Conservation (phyloP, 1,140 invertebrate species). For the Hyles vespertilio region DNA sequence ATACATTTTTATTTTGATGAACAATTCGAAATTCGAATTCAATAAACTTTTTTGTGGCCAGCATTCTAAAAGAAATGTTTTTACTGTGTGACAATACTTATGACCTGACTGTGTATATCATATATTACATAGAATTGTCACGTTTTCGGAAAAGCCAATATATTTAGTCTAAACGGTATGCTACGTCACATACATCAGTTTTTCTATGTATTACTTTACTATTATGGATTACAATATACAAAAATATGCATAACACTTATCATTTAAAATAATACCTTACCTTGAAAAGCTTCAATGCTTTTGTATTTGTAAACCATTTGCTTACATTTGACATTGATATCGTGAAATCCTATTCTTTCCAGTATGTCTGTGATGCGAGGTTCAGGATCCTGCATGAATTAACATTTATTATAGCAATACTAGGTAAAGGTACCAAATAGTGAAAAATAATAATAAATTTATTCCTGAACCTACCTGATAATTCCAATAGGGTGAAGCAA, state of each 20-base stretch:
- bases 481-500: neutral
- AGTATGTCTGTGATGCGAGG: slow-evolving; percentile 11
- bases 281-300: slow-evolving; percentile 10
- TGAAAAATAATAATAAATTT: neutral
- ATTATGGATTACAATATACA: neutral
- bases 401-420: neutral
- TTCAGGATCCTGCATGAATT: slow-evolving; percentile 12
- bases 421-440: neutral
- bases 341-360: slow-evolving; percentile 15
- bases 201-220: no score
- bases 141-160: no score
- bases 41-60: no score
- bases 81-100: no score
- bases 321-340: slow-evolving; percentile 15
- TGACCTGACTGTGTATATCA: no score
- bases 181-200: neutral
- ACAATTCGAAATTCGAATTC: no score
- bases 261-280: slow-evolving; percentile 10
- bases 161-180: no score
- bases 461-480: neutral
- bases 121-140: no score
- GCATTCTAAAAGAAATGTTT: no score
- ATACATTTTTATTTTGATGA: no score
- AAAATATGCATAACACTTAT: no score
- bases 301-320: slow-evolving; percentile 13